These are phyloP conservation scores for Spinus pinus DNA, from an alignment of 2,797 vertebrate genomes.

Conservation along the genomic window DNA sequence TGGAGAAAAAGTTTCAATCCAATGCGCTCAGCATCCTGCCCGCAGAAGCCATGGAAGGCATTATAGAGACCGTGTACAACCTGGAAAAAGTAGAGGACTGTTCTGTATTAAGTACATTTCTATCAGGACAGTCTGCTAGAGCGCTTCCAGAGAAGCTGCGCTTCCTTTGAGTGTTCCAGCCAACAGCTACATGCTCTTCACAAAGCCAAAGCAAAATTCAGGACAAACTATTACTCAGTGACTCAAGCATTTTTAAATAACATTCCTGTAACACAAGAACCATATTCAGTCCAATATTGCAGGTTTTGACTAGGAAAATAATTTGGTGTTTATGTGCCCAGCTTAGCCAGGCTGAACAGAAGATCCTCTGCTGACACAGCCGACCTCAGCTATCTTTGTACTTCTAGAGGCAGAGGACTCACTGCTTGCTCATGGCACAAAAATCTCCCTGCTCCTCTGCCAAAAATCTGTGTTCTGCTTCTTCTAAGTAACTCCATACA, in stretches of 20 bases:
- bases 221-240: neutral
- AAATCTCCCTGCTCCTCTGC: neutral
- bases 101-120: conserved; percentile 72
- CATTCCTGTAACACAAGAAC: neutral
- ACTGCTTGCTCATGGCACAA: fast-evolving
- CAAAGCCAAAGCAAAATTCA: neutral
- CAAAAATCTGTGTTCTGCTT: neutral
- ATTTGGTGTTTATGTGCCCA: neutral
- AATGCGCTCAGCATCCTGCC: conserved; percentile 77
- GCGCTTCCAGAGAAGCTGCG: neutral
- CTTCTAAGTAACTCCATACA: neutral
- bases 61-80: conserved; percentile 76
- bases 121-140: conserved; percentile 69
- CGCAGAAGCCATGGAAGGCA: conserved; percentile 74
- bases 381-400: neutral
- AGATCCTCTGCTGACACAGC: neutral
- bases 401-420: neutral
- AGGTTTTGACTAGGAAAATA: neutral
- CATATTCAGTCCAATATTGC: neutral
- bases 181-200: neutral
- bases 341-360: neutral
- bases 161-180: neutral
- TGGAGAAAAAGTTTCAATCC: conserved; percentile 83
- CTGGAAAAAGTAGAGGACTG: conserved; percentile 81
- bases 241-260: neutral